Percentiles rank a stretch among this genome's conserved stretches.
phyloP scores from a whole-genome alignment of 2,888 invertebrate species.

The Colostygia pectinataria region DNA sequence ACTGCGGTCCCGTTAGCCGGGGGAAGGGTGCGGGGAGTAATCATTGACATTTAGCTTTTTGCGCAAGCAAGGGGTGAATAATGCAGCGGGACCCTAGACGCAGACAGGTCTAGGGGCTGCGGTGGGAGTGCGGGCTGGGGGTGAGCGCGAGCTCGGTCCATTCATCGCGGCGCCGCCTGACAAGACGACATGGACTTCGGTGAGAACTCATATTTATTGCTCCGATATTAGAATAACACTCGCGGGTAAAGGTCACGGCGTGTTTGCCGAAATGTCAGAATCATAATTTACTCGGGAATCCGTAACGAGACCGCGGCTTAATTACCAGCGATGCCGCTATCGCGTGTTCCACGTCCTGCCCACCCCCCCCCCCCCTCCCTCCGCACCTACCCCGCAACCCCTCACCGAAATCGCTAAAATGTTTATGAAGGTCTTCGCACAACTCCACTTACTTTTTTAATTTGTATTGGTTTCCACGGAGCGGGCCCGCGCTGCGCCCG shows the following conservation, averaged over 20 bases:
- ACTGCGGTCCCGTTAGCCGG: constrained; percentile 46
- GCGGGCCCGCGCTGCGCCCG: not conserved
- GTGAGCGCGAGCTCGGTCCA: constrained; percentile 5
- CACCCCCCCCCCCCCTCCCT: not conserved
- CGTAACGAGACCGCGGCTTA: constrained; percentile 12
- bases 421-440: constrained; percentile 2
- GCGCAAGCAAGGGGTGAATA: constrained; percentile 50
- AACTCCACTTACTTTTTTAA: not conserved
- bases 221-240: not conserved
- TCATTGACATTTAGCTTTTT: constrained; percentile 69
- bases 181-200: constrained; percentile 53
- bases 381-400: not conserved
- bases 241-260: constrained; percentile 22
- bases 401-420: not conserved
- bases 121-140: constrained; percentile 11
- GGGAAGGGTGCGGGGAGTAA: constrained; percentile 33
- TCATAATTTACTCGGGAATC: constrained; percentile 17
- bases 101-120: constrained; percentile 44
- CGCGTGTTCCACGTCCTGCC: constrained; percentile 6
- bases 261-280: constrained; percentile 17
- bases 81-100: constrained; percentile 40
- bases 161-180: constrained; percentile 14
- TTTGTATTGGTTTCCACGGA: constrained; percentile 2
- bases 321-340: constrained; percentile 1
- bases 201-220: constrained; percentile 41